These are phyloP conservation scores for Dicentrarchus labrax DNA, from an alignment of 2,113 vertebrate genomes.

Conservation along the genomic window DNA sequence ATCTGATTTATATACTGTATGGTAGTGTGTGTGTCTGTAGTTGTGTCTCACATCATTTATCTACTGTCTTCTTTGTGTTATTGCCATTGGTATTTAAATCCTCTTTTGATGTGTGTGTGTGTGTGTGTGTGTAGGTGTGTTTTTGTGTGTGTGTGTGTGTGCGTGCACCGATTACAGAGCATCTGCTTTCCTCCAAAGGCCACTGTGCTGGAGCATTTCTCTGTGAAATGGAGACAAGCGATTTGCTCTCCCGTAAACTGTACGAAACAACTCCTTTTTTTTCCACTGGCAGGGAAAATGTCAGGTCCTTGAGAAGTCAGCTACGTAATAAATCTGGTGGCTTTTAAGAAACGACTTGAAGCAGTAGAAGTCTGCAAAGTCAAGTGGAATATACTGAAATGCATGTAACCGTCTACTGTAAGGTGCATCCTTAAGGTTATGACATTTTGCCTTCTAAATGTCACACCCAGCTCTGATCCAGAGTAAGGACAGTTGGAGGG, in stretches of 20 bases:
- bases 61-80: not conserved
- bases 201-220: conserved; percentile 22
- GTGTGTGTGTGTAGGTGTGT: not conserved
- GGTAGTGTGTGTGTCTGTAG: not conserved
- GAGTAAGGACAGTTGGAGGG: not conserved
- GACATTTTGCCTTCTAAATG: conserved; percentile 41
- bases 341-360: conserved; percentile 15
- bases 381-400: not conserved
- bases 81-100: conserved; percentile 2
- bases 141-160: not conserved
- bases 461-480: conserved; percentile 8
- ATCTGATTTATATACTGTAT: conserved; percentile 17
- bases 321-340: conserved; percentile 20
- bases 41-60: conserved; percentile 3
- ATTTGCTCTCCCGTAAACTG: conserved; percentile 49
- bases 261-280: conserved; percentile 7
- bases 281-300: conserved; percentile 25
- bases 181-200: conserved; percentile 47
- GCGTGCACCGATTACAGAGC: conserved; percentile 2
- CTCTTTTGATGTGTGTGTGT: not conserved
- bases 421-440: conserved; percentile 15
- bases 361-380: conserved; percentile 13
- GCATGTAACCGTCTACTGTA: not conserved
- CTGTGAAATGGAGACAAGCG: conserved; percentile 54
- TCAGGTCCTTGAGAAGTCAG: conserved; percentile 32